Conservation (phyloP, 2,888 invertebrate species). For the Hirtodrosophila trivittata region DNA sequence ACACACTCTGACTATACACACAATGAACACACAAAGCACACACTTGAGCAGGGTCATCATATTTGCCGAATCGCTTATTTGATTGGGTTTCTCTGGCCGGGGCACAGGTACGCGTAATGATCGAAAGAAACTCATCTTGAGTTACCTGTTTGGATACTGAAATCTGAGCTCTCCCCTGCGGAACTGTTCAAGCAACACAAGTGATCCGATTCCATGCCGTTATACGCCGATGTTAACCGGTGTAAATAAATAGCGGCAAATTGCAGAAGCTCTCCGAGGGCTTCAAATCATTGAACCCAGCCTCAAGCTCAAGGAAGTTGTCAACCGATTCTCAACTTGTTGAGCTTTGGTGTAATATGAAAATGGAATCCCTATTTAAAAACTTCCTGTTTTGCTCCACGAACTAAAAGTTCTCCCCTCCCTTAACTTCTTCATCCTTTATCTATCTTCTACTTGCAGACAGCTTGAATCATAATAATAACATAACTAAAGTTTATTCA, state of each 20-base stretch:
- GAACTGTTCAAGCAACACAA: conserved; percentile 37
- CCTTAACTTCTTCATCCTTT: too few relatives aligned
- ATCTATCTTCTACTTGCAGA: too few relatives aligned
- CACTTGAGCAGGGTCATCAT: conserved; percentile 31
- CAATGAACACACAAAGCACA: not conserved
- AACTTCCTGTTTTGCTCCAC: too few relatives aligned
- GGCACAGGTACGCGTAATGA: conserved; percentile 29
- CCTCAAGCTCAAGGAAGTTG: conserved; percentile 9
- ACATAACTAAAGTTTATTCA: too few relatives aligned
- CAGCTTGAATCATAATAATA: too few relatives aligned
- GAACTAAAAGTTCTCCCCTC: too few relatives aligned
- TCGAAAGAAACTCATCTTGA: conserved; percentile 19
- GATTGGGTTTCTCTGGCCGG: conserved; percentile 23
- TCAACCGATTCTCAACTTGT: conserved; percentile 9
- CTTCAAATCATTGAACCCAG: conserved; percentile 26
- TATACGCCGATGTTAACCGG: conserved; percentile 19
- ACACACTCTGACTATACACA: too few relatives aligned
- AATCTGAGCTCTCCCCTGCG: conserved; percentile 44
- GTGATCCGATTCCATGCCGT: conserved; percentile 41
- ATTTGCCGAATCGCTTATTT: conserved; percentile 36
- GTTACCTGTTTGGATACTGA: conserved; percentile 52
- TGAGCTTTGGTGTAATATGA: conserved; percentile 4
- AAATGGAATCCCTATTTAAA: too few relatives aligned
- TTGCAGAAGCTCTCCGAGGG: conserved; percentile 10
- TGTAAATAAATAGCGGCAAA: conserved; percentile 17